These are phyloP conservation scores for Pammene fasciana DNA, from an alignment of 2,888 invertebrate genomes.

Conservation along the genomic window DNA sequence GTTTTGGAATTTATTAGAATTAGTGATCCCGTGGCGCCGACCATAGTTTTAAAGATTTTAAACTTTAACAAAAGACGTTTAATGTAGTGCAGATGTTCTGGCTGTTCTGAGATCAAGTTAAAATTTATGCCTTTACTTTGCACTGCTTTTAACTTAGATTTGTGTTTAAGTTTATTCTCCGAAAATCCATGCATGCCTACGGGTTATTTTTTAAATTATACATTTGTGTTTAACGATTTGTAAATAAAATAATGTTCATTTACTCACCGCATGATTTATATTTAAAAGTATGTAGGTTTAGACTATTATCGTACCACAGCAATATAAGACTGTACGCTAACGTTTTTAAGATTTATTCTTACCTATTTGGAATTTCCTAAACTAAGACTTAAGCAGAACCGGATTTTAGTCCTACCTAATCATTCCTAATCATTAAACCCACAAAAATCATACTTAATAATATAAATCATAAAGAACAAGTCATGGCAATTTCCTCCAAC, in stretches of 20 bases:
- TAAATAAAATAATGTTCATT: too few species aligned
- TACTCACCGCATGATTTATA: too few species aligned
- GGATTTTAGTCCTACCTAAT: neutral
- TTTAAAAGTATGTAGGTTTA: too few species aligned
- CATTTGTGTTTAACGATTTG: too few species aligned
- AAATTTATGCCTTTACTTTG: slow-evolving; percentile 45
- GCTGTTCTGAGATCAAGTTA: slow-evolving; percentile 48
- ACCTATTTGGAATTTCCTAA: too few species aligned
- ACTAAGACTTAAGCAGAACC: neutral
- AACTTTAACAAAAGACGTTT: slow-evolving; percentile 51
- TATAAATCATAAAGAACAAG: slow-evolving; percentile 29
- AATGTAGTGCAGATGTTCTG: slow-evolving; percentile 54
- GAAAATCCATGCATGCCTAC: too few species aligned
- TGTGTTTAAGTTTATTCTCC: slow-evolving; percentile 11
- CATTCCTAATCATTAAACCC: neutral
- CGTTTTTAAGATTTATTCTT: too few species aligned
- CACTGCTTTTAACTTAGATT: slow-evolving; percentile 12
- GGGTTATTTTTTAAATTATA: too few species aligned
- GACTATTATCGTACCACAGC: too few species aligned
- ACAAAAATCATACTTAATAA: slow-evolving; percentile 6
- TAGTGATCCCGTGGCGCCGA: slow-evolving; percentile 54
- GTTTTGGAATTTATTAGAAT: slow-evolving; percentile 76
- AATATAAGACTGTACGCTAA: too few species aligned
- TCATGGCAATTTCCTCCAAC: slow-evolving; percentile 13
- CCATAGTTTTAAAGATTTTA: slow-evolving; percentile 60